Conservation (phyloP, 2,797 vertebrate genomes). For the Spinibarbus caldwelli region DNA sequence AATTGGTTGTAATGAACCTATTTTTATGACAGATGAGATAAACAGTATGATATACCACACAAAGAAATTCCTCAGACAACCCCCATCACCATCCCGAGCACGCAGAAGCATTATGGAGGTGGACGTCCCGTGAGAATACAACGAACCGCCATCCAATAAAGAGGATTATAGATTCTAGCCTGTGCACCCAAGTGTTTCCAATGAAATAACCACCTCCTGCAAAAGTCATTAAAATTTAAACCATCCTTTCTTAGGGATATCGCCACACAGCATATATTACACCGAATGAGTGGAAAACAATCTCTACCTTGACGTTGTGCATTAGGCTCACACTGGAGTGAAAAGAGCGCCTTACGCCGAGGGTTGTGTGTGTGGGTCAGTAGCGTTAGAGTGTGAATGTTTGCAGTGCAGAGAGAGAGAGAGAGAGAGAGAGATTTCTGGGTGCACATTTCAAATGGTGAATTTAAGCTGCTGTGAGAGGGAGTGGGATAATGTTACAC, state of each 20-base stretch:
- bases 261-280: slow-evolving; percentile 69
- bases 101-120: slow-evolving; percentile 50
- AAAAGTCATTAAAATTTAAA: slow-evolving; percentile 78
- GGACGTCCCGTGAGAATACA: slow-evolving; percentile 65
- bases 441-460: slow-evolving; percentile 53
- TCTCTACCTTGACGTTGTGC: slow-evolving; percentile 48
- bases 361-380: slow-evolving; percentile 39
- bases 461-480: slow-evolving; percentile 43
- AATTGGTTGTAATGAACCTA: neutral
- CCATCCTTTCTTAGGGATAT: slow-evolving; percentile 69
- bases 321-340: slow-evolving; percentile 36
- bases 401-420: neutral
- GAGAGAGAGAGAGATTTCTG: neutral
- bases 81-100: slow-evolving; percentile 37
- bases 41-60: slow-evolving; percentile 63
- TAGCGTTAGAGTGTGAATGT: slow-evolving; percentile 7
- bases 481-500: slow-evolving; percentile 58
- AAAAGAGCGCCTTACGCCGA: neutral
- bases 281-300: slow-evolving; percentile 62
- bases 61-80: slow-evolving; percentile 68
- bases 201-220: slow-evolving; percentile 75
- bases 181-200: slow-evolving; percentile 75
- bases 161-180: slow-evolving; percentile 78
- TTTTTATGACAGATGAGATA: slow-evolving; percentile 59
- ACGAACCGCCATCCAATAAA: slow-evolving; percentile 73